phyloP scores from a whole-genome alignment of 2,113 vertebrate species.

The Menidia beryllina region DNA sequence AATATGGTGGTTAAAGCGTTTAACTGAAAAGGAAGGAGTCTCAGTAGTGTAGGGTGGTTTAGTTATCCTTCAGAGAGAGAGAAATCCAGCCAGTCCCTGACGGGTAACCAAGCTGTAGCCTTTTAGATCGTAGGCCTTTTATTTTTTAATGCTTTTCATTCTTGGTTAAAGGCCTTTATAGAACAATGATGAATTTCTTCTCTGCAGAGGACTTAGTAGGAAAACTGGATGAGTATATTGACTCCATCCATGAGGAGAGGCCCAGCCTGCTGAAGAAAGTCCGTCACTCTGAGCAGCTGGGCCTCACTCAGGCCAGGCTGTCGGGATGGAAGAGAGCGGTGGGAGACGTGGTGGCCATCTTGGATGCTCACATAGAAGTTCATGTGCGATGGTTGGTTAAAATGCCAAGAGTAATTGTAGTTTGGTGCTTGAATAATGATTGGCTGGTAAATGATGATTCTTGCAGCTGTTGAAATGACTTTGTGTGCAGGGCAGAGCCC shows the following conservation, averaged over 20 bases:
- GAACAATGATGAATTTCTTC: not conserved
- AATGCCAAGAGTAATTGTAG: not conserved
- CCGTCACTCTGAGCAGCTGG: slow-evolving; percentile 73
- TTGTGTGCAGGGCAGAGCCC: slow-evolving; percentile 76
- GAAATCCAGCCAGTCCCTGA: no score
- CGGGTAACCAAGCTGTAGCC: no score
- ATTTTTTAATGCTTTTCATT: no score
- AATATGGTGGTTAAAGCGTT: not conserved
- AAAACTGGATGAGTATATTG: slow-evolving; percentile 68
- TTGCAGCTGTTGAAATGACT: not conserved
- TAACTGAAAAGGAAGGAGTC: not conserved
- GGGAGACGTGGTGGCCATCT: slow-evolving; percentile 84
- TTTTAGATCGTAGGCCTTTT: no score
- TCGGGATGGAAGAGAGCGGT: slow-evolving; percentile 77
- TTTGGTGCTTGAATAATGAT: not conserved
- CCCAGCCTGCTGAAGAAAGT: slow-evolving; percentile 71
- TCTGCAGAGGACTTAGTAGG: slow-evolving; percentile 72
- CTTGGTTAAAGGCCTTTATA: no score
- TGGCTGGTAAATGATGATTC: not conserved
- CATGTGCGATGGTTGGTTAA: slow-evolving; percentile 74
- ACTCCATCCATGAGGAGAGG: slow-evolving; percentile 53
- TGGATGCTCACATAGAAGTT: slow-evolving; percentile 87
- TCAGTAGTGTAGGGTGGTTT: no score
- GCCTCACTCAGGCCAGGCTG: slow-evolving; percentile 81
- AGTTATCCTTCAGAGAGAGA: no score